Evolutionary conservation across 2,888 invertebrate genomes (phyloP).

Genomic region (Cremastinae sp.): DNA sequence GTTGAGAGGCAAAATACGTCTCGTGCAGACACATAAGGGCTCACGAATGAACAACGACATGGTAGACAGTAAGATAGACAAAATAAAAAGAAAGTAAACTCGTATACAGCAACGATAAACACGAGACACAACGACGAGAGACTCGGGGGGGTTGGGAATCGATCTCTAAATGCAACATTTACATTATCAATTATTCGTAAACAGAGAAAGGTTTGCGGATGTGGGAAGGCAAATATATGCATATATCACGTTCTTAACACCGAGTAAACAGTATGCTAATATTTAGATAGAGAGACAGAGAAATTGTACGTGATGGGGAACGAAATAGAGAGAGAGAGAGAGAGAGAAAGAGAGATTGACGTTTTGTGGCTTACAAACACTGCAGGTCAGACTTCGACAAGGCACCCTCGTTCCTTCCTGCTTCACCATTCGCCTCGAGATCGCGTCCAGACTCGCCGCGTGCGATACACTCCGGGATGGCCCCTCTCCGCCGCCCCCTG

Average conservation of each 20-base stretch:
- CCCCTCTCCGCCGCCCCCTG: constrained; percentile 74
- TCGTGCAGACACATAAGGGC: too few species aligned
- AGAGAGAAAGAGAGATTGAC: constrained; percentile 6
- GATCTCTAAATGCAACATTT: not conserved
- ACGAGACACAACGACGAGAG: too few species aligned
- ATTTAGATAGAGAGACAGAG: not conserved
- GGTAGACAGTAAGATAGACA: too few species aligned
- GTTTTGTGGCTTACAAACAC: constrained; percentile 82
- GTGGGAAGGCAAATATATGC: not conserved
- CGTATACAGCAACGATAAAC: too few species aligned
- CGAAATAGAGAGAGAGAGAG: not conserved
- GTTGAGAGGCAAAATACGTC: too few species aligned
- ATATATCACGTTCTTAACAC: not conserved
- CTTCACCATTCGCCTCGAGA: constrained; percentile 80
- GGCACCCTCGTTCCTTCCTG: constrained; percentile 77
- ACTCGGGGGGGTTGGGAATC: not conserved
- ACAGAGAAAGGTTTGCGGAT: not conserved
- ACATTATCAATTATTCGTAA: not conserved
- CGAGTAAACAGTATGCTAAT: not conserved
- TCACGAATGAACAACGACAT: too few species aligned
- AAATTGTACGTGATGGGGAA: too few species aligned
- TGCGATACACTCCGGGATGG: constrained; percentile 81
- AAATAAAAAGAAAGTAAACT: too few species aligned
- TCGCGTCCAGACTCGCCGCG: constrained; percentile 84
- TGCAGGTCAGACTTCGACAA: constrained; percentile 82